Evolutionary conservation across 2,888 invertebrate genomes (phyloP).

Genomic region (Frankliniella intonsa): DNA sequence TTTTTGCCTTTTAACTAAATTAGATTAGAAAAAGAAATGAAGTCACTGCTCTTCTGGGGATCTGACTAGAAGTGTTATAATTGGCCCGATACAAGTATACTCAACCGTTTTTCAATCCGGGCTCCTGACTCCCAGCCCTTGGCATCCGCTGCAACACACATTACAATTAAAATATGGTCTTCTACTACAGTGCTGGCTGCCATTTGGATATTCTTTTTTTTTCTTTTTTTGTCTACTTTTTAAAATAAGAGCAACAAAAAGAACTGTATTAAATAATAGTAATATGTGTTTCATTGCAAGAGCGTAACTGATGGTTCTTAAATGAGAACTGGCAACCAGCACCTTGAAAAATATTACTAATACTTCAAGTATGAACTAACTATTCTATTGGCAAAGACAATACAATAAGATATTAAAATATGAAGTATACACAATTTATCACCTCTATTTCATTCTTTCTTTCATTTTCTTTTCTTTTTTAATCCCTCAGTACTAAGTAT

Average conservation of each 20-base stretch:
- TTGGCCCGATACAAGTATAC: conserved; percentile 20
- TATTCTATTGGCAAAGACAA: neutral
- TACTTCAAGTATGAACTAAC: no score
- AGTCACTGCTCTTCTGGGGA: neutral
- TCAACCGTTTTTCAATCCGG: conserved; percentile 18
- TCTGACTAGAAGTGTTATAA: neutral
- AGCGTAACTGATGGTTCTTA: no score
- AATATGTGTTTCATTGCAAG: no score
- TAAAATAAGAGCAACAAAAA: no score
- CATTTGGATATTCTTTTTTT: neutral
- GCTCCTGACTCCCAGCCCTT: conserved; percentile 9
- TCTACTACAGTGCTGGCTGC: neutral
- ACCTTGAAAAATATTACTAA: no score
- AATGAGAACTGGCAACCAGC: no score
- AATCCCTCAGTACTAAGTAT: neutral
- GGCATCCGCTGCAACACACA: conserved; percentile 3
- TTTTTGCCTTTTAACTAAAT: no score
- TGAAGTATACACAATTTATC: neutral
- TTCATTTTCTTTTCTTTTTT: neutral
- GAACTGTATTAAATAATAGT: no score
- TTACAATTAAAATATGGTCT: conserved; percentile 6
- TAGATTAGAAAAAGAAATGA: neutral
- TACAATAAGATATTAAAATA: neutral
- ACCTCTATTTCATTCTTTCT: neutral
- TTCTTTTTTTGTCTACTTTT: no score